phyloP scores from a whole-genome alignment of 1,140 invertebrate species.

The Onthophagus taurus region DNA sequence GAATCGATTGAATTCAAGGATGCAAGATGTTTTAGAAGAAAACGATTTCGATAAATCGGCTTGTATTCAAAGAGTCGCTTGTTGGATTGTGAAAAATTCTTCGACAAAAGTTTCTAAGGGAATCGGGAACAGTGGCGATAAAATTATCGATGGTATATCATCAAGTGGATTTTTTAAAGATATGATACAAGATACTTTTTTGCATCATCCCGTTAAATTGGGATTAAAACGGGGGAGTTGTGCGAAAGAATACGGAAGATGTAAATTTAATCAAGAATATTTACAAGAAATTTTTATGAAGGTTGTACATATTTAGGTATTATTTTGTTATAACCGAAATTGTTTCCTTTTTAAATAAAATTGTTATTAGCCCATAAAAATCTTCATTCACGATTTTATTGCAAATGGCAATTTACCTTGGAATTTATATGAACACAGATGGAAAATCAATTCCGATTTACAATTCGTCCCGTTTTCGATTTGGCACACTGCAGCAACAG shows the following conservation, averaged over 20 bases:
- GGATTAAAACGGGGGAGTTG: slow-evolving; percentile 23
- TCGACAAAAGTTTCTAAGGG: slow-evolving; percentile 23
- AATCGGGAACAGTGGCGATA: slow-evolving; percentile 26
- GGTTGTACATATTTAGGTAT: no score
- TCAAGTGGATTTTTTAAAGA: slow-evolving; percentile 25
- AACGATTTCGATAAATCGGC: slow-evolving; percentile 29
- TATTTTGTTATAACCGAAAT: no score
- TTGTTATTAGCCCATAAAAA: no score
- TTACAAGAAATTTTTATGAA: slow-evolving; percentile 19
- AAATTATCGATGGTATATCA: slow-evolving; percentile 33
- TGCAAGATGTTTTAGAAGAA: slow-evolving; percentile 20
- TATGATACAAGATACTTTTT: slow-evolving; percentile 20
- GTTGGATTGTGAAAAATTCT: slow-evolving; percentile 27
- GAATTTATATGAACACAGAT: no score
- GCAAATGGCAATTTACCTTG: no score
- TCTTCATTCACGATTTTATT: no score
- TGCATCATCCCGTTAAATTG: slow-evolving; percentile 22
- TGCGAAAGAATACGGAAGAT: slow-evolving; percentile 20
- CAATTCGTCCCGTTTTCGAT: no score
- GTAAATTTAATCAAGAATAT: slow-evolving; percentile 20
- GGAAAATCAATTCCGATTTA: no score
- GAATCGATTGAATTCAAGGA: not conserved
- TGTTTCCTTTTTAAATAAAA: no score
- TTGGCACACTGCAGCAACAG: no score
- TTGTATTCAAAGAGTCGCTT: slow-evolving; percentile 28